Base-by-base conservation (phyloP, 1,140 invertebrate genomes). In the Glomeris maerens region DNA sequence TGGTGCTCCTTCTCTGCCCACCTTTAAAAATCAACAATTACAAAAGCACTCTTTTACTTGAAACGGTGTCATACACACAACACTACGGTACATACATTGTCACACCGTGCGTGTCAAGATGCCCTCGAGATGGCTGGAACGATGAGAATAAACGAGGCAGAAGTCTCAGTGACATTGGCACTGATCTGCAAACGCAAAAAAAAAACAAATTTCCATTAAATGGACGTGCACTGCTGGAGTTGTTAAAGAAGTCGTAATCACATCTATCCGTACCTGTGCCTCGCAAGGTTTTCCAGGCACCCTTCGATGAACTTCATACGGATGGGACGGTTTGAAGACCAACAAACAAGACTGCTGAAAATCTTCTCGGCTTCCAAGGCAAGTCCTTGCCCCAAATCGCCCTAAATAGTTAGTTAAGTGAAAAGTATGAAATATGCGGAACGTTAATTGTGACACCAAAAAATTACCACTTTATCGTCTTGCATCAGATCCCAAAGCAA, bases 281-380 rank as follows among this genome's bases (percentile, higher is more conserved):
- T 79, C 13, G 86, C 81, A 38, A 95, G 69, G 69, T 94, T 94
- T 56, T 90, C 80, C 26, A 95, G 70, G 61, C 89, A 94, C 1
- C 87, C 89, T 68, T 93, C 88, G 59, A 95, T 93, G 59, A 95
- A 94, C 70, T 92, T 92, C 62, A 89, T 88, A 27, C 85, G 74
- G 46, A 94, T 88, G 41, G 81, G 72, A 54, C 84, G 79, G 60
- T 91, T 85, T 28, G 84, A 84, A 61, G 84, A 90, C 58, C 84
- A 92, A 62, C 88, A 93, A 1, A 95, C 72, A 1, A 94, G 67
- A 58, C 85, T 87, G 57, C 83, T 86, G 0, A 94, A 66, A 1
- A 84, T 85, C 62, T 93, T 93, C 63, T 94, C 90, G 5, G 88
- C 88, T 70, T 94, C 90, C 2, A 83, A 59, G 0, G 85, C 86